Base-by-base conservation (phyloP, 2,888 invertebrate genomes). In the Dioctria rufipes region DNA sequence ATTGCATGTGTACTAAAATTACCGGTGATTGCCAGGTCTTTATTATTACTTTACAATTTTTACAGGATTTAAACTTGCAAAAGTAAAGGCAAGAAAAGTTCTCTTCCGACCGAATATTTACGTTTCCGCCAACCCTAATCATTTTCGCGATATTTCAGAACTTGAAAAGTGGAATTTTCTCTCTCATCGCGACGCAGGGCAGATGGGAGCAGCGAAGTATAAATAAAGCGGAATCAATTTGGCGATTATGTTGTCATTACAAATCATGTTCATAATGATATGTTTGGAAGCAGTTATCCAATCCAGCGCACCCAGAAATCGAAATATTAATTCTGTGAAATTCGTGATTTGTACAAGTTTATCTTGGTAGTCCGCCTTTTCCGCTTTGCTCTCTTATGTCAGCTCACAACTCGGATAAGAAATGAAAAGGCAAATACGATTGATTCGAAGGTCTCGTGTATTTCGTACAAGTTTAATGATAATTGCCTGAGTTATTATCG, bases 241-340 rank as follows among this genome's bases (percentile, higher is more conserved):
- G 83, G 82, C 84, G 84, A 84, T 84, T 84, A 84, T 83, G 84
- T 83, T 84, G 84, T 84, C 84, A 84, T 84, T 84, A 84, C 84
- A 84, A 84, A 84, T 84, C 84, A 84, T 84, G 83, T 61, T 81
- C 80, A 69, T 84, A 84, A 84, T 84, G 84, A 84, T 84, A 84
- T 84, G 83, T 84, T 84, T 81, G 71, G 77, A 58, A 63, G 77
- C 58, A 69, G 79, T 69, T 69, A 61, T 69, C 60, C 69, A 80
- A 61, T 69, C 60, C 69, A 80, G 66, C 80, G 78, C 73, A 79
- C 65, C 78, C 80, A 60, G 69, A 69, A 46, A 67, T 79, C 80
- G 65, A 78, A 80, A 80, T 82, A 82, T 82, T 78, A 82, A 79
- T 82, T 82, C 69, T 78, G 63, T 46, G 66, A 79, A 80, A 82